Conservation (phyloP, 1,140 invertebrate species). For the Heliconius nattereri region DNA sequence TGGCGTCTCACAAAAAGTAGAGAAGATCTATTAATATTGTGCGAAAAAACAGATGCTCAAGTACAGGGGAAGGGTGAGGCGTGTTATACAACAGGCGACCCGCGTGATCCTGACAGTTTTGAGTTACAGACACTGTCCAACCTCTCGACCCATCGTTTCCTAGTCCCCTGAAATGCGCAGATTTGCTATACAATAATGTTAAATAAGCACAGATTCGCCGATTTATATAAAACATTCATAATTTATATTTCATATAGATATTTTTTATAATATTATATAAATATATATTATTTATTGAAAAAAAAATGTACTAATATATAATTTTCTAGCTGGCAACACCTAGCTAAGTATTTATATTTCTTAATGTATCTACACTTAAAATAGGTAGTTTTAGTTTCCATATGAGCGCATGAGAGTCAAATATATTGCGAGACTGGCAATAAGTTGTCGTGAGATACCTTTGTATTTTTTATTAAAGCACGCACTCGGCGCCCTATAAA, state of each 20-base stretch:
- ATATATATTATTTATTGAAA: too few species aligned
- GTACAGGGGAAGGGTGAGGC: constrained; percentile 26
- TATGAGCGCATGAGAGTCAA: constrained; percentile 57
- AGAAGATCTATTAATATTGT: constrained; percentile 33
- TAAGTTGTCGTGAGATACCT: constrained; percentile 75
- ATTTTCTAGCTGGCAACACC: not conserved
- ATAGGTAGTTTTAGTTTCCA: constrained; percentile 51
- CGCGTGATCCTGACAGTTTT: constrained; percentile 55
- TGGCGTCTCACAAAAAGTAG: not conserved
- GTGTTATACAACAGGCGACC: constrained; percentile 34
- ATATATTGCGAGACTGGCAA: constrained; percentile 67
- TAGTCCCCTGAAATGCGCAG: not conserved
- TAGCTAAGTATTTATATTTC: constrained; percentile 10
- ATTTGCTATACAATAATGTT: not conserved
- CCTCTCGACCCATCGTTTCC: constrained; percentile 24
- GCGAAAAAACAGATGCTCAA: constrained; percentile 30
- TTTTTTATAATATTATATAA: not conserved
- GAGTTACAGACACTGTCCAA: constrained; percentile 38
- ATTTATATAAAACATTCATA: too few species aligned
- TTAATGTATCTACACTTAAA: constrained; percentile 32
- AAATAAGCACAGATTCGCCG: too few species aligned
- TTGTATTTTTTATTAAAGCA: constrained; percentile 74
- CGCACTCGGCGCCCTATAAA: constrained; percentile 74
- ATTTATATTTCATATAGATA: too few species aligned
- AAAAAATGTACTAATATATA: too few species aligned